Percentiles rank a stretch among this genome's conserved stretches.
Evolutionary conservation across 2,797 vertebrate species (phyloP).

Genomic region (Adrianichthys oophorus): DNA sequence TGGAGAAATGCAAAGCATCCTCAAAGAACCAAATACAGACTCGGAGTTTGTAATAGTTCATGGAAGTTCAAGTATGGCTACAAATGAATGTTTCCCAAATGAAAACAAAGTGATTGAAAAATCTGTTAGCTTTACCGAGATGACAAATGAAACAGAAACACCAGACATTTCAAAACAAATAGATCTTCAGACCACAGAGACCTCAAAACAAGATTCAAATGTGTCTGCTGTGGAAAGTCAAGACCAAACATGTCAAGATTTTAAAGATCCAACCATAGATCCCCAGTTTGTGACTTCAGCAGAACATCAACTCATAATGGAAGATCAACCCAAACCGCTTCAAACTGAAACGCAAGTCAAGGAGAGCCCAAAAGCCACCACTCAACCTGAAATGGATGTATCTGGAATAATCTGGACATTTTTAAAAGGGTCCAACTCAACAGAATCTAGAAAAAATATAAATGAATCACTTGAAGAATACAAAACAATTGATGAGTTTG

Average conservation of each 20-base stretch:
- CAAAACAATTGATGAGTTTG: too few relatives aligned
- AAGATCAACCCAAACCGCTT: slow-evolving; percentile 5
- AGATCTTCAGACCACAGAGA: neutral
- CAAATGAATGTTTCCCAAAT: too few relatives aligned
- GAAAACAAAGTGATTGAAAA: too few relatives aligned
- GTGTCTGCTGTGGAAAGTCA: slow-evolving; percentile 5
- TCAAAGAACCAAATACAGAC: too few relatives aligned
- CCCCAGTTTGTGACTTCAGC: slow-evolving; percentile 1
- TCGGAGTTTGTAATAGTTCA: too few relatives aligned
- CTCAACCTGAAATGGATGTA: neutral
- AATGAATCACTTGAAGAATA: neutral
- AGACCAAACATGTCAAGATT: slow-evolving; percentile 9
- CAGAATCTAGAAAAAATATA: neutral
- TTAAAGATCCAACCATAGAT: neutral
- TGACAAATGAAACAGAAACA: too few relatives aligned
- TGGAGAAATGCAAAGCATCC: too few relatives aligned
- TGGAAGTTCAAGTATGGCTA: too few relatives aligned
- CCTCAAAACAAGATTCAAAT: slow-evolving; percentile 14
- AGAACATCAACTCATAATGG: slow-evolving; percentile 16
- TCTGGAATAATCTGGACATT: slow-evolving; percentile 21
- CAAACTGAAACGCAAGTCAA: slow-evolving; percentile 14
- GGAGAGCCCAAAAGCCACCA: slow-evolving; percentile 8
- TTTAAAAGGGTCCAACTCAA: slow-evolving; percentile 1
- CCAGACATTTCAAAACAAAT: too few relatives aligned
- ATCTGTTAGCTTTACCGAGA: too few relatives aligned